Evolutionary conservation across 2,113 vertebrate genomes (phyloP), one percentile per base, ranked within the genome.

Genomic region (Talpa occidentalis): DNA sequence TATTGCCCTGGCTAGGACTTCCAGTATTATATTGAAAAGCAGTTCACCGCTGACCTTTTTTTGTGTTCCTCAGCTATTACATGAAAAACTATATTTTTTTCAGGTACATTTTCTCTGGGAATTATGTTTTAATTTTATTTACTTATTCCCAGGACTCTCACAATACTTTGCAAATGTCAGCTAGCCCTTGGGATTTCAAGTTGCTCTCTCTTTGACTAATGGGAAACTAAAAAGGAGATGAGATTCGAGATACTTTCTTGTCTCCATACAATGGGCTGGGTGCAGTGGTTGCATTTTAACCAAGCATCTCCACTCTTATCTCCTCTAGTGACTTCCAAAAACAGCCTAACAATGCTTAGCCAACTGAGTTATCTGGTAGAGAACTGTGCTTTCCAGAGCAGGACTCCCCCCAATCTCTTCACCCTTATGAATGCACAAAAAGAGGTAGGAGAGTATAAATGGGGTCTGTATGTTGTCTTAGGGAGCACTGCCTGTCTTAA

Each of bases 121-220:
- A 93, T 72, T 30, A 62, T 0, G 35, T 83, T 88, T 81, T 70
- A 35, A n/a, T 81, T 88, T 89, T 88, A 49, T 64, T 88, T 94
- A 79, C 37, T 90, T 64, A 28, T 81, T 74, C 28, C 40, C 16
- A 30, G 35, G 3, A 10, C 28, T 81, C 22, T 64, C 24, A 12
- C 0, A 49, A 28, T 54, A 40, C 32, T 66, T 87, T 32, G 59
- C 3, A n/a, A 90, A 74, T 42, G 56, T 56, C 73, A 87, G 52
- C 10, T 30, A 47, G 70, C 40, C 22, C 30, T 28, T 56, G 28
- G 69, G 42, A 6, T 62, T 83, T 89, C 16, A 89, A 17, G 17
- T 90, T 95, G 40, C 19, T 32, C 17, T 83, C 26, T 1, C 66
- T 87, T 66, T 76, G 40, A 90, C 15, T 73, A 69, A 86, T 37